Evolutionary conservation across 2,113 vertebrate species (phyloP), one percentile per base, ranked within the genome.

Genomic region (Ptyas mucosa): DNA sequence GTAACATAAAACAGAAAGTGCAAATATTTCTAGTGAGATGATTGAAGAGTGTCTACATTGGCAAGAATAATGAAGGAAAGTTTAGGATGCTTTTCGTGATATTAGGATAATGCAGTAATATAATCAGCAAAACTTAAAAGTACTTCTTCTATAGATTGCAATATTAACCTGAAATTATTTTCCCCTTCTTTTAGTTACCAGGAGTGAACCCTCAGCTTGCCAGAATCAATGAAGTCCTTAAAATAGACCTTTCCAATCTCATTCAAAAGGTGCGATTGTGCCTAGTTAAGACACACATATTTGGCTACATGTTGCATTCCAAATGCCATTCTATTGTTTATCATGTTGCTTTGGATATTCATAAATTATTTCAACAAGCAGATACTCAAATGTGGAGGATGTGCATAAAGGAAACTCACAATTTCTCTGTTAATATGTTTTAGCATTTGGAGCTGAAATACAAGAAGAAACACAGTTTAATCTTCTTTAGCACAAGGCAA

Each of bases 241-340:
- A 91, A 96, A 98, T 96, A 1, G 97, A 99, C 96, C 98, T 99
- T 93, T 97, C 97, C 57, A 95, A 94, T 57, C 96, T 99, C 53
- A 97, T 99, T 93, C 97, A 98, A 94, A 96, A 97, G 98, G 99
- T 99, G 97, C 86, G 98, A 90, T 92, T 93, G 91, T 87, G 34
- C 75, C 75, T 81, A 18, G 34, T 43, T 3, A 21, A 81, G 75
- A 43, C 8, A 43, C 75, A 43, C 8, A 43, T 39, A 81, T 81
- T 39, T 39, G 34, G 34, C 34, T 81, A 81, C 34, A 21, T 21
- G 34, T 81, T 21, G 18, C 75, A 43, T 81, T 3, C 34, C 18
- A 81, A 81, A 81, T 94, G 5, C 2, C 85, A 88, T 3, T 55
- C 0, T 0, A 23, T 89, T 64, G 0, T 24, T 93, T 61, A 1